Conservation (phyloP, 2,113 vertebrate genomes). For the Taxidea taxus region DNA sequence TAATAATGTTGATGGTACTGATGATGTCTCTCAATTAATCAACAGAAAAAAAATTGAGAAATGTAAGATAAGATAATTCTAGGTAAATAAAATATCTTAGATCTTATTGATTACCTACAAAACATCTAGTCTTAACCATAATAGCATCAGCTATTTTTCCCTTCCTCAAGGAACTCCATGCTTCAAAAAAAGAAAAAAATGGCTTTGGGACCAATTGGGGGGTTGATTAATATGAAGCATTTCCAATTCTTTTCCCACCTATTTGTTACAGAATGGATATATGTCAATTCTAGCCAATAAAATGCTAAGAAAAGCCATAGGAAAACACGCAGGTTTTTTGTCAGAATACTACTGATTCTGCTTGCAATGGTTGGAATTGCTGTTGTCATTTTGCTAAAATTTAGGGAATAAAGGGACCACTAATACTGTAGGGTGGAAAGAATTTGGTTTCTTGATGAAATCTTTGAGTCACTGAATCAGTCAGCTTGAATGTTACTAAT, state of each 20-base stretch:
- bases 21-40: background rate
- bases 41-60: background rate
- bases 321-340: background rate
- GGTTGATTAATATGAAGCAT: background rate
- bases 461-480: background rate
- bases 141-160: background rate
- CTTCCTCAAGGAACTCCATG: background rate
- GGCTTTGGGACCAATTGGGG: background rate
- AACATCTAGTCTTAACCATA: background rate
- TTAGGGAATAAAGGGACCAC: background rate
- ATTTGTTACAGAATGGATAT: background rate
- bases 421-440: background rate
- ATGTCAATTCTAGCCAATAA: background rate
- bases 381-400: background rate
- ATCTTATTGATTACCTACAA: background rate
- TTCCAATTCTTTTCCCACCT: background rate
- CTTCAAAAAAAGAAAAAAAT: background rate
- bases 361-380: background rate
- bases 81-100: background rate
- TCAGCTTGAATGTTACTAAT: background rate
- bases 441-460: background rate
- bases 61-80: background rate
- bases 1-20: background rate
- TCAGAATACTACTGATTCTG: background rate
- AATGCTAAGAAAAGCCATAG: background rate